Conservation (phyloP, 2,113 vertebrate species). For the Albula goreensis region DNA sequence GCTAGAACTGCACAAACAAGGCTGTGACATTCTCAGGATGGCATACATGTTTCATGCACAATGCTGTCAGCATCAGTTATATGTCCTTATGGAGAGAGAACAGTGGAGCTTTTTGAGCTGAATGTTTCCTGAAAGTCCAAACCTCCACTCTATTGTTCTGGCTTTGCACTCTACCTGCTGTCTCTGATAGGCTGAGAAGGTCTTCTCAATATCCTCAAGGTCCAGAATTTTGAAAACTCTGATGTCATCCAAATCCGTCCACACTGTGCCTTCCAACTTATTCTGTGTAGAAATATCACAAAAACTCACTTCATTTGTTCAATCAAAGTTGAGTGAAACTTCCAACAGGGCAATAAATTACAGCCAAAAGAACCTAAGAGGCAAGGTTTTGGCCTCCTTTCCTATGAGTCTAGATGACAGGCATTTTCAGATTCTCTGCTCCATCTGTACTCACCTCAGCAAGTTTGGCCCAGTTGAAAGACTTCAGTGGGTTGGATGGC, state of each 20-base stretch:
- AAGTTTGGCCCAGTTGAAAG: constrained; percentile 97
- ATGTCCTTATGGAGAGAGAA: not conserved
- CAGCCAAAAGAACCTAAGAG: not conserved
- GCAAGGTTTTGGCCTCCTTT: not conserved
- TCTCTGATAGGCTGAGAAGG: constrained; percentile 97
- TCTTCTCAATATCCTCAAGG: constrained; percentile 92
- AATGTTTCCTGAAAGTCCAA: not conserved
- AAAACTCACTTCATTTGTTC: not conserved
- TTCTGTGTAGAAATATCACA: constrained; percentile 68
- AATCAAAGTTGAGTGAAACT: not conserved
- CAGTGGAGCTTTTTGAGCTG: not conserved
- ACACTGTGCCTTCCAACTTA: constrained; percentile 91
- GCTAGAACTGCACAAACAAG: not conserved
- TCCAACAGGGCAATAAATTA: not conserved
- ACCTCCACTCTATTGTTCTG: not conserved
- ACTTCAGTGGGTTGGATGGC: constrained; percentile 89
- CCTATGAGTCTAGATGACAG: not conserved
- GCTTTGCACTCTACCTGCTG: constrained; percentile 83
- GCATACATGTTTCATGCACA: not conserved
- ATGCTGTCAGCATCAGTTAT: not conserved
- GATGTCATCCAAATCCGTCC: constrained; percentile 87
- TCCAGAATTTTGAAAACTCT: constrained; percentile 93
- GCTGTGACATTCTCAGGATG: not conserved
- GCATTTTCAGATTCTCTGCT: not conserved
- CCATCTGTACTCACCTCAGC: constrained; percentile 79